Percentiles rank a stretch among this genome's conserved stretches.
Evolutionary conservation across 2,888 invertebrate genomes (phyloP).

Genomic region (Antheraea yamamai): DNA sequence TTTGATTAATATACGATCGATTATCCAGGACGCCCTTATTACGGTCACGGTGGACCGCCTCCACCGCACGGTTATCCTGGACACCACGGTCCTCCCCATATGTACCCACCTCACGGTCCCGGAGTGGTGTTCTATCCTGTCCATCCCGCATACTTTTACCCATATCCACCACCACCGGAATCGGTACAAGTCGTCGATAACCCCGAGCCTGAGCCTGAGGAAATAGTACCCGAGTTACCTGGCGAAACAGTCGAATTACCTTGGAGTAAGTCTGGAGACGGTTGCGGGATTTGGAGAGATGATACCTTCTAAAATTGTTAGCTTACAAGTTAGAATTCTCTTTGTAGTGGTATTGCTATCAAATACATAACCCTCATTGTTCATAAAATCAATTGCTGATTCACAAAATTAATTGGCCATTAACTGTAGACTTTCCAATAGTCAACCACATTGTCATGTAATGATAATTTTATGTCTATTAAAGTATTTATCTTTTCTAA

Average conservation of each 20-base stretch:
- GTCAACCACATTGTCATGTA: neutral
- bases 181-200: slow-evolving; percentile 56
- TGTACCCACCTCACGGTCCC: slow-evolving; percentile 56
- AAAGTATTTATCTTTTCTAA: neutral
- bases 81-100: slow-evolving; percentile 42
- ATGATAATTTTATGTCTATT: neutral
- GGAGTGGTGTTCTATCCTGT: slow-evolving; percentile 67
- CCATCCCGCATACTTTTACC: slow-evolving; percentile 74
- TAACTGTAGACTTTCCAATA: neutral
- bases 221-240: slow-evolving; percentile 65
- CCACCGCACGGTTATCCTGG: slow-evolving; percentile 35
- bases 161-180: slow-evolving; percentile 54
- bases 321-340: neutral
- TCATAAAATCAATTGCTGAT: neutral
- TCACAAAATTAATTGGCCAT: neutral
- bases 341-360: neutral
- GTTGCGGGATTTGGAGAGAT: slow-evolving; percentile 42
- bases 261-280: slow-evolving; percentile 69
- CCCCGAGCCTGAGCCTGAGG: slow-evolving; percentile 50
- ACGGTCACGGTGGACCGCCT: slow-evolving; percentile 65
- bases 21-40: slow-evolving; percentile 69
- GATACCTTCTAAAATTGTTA: slow-evolving; percentile 46
- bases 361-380: neutral
- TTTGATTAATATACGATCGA: slow-evolving; percentile 26
- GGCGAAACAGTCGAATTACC: slow-evolving; percentile 77